Conservation (phyloP, 2,113 vertebrate species). For the Mola mola region DNA sequence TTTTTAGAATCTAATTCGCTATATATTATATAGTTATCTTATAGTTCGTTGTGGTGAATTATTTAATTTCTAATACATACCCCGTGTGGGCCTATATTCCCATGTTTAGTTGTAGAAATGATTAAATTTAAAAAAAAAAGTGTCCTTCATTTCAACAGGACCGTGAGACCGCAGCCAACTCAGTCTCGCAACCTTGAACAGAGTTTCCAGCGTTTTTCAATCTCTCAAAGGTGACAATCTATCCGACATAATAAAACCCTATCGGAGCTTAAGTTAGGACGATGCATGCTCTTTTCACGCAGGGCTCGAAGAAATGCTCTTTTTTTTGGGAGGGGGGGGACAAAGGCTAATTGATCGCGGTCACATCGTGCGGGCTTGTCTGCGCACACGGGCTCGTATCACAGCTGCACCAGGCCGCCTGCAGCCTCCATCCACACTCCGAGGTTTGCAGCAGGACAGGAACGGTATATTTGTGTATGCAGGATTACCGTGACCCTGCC, state of each 20-base stretch:
- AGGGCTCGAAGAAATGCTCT: conserved; percentile 12
- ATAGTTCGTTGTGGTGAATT: background rate
- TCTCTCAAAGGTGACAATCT: conserved; percentile 22
- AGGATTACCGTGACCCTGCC: conserved; percentile 63
- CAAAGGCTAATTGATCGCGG: conserved; percentile 21
- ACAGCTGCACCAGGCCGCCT: background rate
- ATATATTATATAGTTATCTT: background rate
- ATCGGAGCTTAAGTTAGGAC: conserved; percentile 10
- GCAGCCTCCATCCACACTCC: background rate
- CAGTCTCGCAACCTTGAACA: conserved; percentile 24
- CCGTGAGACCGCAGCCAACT: conserved; percentile 9
- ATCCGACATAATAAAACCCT: conserved; percentile 31
- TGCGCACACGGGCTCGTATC: conserved; percentile 5
- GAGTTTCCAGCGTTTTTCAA: conserved; percentile 17
- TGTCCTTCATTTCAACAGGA: conserved; percentile 29
- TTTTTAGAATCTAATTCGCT: too few relatives aligned
- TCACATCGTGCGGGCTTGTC: background rate
- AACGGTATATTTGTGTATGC: conserved; percentile 47
- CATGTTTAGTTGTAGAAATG: background rate
- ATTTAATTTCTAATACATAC: background rate
- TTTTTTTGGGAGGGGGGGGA: conserved; percentile 3
- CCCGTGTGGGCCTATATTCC: background rate
- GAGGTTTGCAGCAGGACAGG: conserved; percentile 29
- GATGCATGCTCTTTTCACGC: conserved; percentile 30
- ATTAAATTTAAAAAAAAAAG: background rate